Percentiles rank a stretch among this genome's conserved stretches.
These are phyloP conservation scores for Tiaroga cobitis DNA, from an alignment of 2,797 vertebrate species.

Conservation along the genomic window DNA sequence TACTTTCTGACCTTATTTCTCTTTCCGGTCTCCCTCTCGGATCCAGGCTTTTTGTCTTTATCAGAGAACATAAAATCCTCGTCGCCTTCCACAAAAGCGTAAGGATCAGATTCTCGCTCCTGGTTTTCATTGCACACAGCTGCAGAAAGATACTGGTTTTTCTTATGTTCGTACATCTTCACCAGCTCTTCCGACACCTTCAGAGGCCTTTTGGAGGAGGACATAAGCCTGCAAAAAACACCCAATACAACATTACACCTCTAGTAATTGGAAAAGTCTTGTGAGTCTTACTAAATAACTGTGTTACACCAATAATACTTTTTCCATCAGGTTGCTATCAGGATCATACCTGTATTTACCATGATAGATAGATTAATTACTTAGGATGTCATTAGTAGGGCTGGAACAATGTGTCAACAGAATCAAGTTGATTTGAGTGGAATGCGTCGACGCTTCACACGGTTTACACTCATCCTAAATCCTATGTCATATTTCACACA, in stretches of 20 bases:
- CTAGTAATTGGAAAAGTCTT: not conserved
- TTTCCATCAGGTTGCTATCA: not conserved
- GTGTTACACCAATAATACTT: not conserved
- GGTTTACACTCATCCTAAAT: not conserved
- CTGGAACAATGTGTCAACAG: not conserved
- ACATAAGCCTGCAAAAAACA: constrained; percentile 86
- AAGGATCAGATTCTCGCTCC: constrained; percentile 89
- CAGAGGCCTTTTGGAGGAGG: constrained; percentile 84
- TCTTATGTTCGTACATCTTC: constrained; percentile 89
- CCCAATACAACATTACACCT: not conserved
- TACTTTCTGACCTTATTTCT: constrained; percentile 87
- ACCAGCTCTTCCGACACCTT: constrained; percentile 95
- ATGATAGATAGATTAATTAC: not conserved
- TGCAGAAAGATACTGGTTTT: constrained; percentile 87
- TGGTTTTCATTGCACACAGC: constrained; percentile 83
- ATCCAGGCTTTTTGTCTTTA: constrained; percentile 90
- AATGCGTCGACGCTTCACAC: not conserved
- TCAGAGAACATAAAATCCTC: constrained; percentile 93
- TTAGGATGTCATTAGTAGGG: not conserved
- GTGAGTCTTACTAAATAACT: not conserved
- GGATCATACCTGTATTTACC: not conserved
- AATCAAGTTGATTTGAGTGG: not conserved
- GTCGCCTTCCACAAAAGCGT: constrained; percentile 94
- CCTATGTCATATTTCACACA: not conserved
- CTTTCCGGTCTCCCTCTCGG: constrained; percentile 87